Evolutionary conservation across 2,113 vertebrate species (phyloP), one percentile per base, ranked within the genome.

Genomic region (Symphodus melops): DNA sequence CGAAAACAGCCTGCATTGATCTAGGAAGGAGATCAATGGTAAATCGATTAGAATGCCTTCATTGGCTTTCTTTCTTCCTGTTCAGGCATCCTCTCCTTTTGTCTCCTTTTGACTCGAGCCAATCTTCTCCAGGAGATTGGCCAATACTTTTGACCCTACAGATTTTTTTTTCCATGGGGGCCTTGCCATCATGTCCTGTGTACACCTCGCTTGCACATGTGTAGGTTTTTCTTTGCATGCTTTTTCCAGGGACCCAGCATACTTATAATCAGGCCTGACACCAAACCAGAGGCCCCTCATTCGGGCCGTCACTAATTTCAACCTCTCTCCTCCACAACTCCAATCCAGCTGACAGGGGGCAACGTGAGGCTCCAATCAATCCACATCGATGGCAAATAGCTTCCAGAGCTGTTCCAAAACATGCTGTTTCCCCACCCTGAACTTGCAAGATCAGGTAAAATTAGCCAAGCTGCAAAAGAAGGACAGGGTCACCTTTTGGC

Each of bases 221-320:
- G 61, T 73, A 66, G 3, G 63, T 75, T 75, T 81, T 77, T 68
- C 66, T 49, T 59, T 82, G 71, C 41, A 28, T 17, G 59, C 68
- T 75, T 79, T 80, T 75, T 65, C 88, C 71, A 81, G 63, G 80
- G 77, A 77, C 67, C 84, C 62, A 39, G 62, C 55, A 79, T 89
- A 88, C 72, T 76, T 71, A 52, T 94, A 94, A 95, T 93, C 89
- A 94, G 67, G 83, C 51, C 82, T 93, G 92, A 94, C 92, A 91
- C 82, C 64, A 82, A 77, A 89, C 86, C 72, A 88, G 90, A 91
- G 86, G 88, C 82, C 83, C 82, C 82, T 70, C 60, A 52, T 84
- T 67, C 72, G 68, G 66, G 64, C 86, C 77, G 64, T 77, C 70
- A 74, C 86, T 89, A 89, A 90, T 89, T 92, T 87, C 82, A 81